These are phyloP conservation scores for Leuciscus waleckii DNA, from an alignment of 2,797 vertebrate species.

Conservation along the genomic window DNA sequence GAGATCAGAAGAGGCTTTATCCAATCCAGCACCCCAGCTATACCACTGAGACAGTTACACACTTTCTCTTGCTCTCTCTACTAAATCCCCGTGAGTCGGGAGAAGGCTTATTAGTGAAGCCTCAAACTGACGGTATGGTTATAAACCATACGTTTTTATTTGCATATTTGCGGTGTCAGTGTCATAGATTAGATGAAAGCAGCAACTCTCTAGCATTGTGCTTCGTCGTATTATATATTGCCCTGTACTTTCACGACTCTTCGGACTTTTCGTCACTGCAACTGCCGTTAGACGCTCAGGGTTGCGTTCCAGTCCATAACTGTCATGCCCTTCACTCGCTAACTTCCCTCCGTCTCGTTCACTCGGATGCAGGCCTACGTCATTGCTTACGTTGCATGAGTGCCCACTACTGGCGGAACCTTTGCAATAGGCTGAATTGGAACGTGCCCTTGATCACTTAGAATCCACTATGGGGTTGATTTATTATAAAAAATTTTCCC, in stretches of 20 bases:
- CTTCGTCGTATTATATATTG: background rate
- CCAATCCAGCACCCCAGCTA: conserved; percentile 15
- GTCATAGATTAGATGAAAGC: background rate
- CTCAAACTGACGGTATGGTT: background rate
- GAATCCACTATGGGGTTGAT: no score
- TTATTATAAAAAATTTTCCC: no score
- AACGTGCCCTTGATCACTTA: no score
- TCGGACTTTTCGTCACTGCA: no score
- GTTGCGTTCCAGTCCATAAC: no score
- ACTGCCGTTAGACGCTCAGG: no score
- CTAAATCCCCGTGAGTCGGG: background rate
- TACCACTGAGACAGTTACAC: conserved; percentile 14
- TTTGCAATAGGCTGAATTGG: no score
- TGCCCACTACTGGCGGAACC: no score
- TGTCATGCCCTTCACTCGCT: no score
- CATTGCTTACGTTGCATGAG: no score
- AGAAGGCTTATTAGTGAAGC: background rate
- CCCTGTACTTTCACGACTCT: background rate
- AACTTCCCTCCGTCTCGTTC: no score
- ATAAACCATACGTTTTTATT: background rate
- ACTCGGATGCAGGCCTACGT: no score
- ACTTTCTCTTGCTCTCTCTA: conserved; percentile 6
- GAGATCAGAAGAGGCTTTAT: background rate
- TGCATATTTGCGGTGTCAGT: background rate
- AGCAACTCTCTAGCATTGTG: background rate